Conservation (phyloP, 2,797 vertebrate genomes). For the Helostoma temminkii region DNA sequence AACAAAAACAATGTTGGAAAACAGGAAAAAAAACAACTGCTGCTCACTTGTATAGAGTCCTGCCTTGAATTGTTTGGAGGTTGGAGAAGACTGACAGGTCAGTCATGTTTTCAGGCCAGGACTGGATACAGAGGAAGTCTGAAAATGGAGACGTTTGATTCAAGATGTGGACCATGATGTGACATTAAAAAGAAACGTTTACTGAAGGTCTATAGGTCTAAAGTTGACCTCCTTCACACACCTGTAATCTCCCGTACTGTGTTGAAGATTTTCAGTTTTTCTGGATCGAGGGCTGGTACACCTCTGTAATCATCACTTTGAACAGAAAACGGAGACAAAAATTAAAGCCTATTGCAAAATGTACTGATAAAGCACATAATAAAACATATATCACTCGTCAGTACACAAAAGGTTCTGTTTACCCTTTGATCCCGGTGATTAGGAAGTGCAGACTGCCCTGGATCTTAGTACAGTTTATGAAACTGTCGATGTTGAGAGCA, state of each 20-base stretch:
- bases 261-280: constrained; percentile 92
- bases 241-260: constrained; percentile 95
- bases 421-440: constrained; percentile 93
- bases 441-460: constrained; percentile 94
- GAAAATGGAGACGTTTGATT: constrained; percentile 77
- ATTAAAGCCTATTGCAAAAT: constrained; percentile 1
- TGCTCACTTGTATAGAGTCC: constrained; percentile 80
- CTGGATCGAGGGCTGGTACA: constrained; percentile 89
- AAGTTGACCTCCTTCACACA: constrained; percentile 55
- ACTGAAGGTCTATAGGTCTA: neutral
- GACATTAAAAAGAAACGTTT: neutral
- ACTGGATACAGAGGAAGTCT: constrained; percentile 90
- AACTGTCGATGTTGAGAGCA: constrained; percentile 92
- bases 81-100: constrained; percentile 88
- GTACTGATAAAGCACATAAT: neutral
- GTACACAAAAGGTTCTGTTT: too few species aligned
- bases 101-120: constrained; percentile 89
- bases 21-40: neutral
- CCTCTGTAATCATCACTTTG: constrained; percentile 81
- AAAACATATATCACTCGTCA: too few species aligned
- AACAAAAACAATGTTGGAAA: constrained; percentile 8
- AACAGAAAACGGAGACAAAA: neutral
- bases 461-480: constrained; percentile 97
- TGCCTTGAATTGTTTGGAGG: constrained; percentile 84
- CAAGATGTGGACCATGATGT: neutral